Conservation (phyloP, 2,888 invertebrate species). For the Limenitis arthemis region DNA sequence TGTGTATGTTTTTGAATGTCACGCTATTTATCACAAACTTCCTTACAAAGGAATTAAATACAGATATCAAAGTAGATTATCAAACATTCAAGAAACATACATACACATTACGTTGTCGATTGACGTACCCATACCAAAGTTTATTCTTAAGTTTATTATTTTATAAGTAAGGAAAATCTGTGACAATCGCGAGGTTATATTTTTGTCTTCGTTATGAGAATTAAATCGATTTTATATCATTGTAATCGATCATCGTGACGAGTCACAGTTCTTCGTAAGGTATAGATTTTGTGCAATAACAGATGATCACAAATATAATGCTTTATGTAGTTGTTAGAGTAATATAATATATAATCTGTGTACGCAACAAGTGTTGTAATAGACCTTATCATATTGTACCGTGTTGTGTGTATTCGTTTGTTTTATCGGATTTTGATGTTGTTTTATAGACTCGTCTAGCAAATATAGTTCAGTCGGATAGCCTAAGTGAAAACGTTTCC, state of each 20-base stretch:
- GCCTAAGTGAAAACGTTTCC: conserved; percentile 3
- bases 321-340: conserved; percentile 62
- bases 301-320: conserved; percentile 46
- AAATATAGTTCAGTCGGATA: not conserved
- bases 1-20: conserved; percentile 6
- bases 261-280: no score
- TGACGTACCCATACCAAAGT: conserved; percentile 14
- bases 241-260: no score
- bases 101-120: not conserved
- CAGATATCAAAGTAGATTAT: not conserved
- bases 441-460: not conserved
- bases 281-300: conserved; percentile 21
- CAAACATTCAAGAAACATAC: not conserved
- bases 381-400: not conserved
- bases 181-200: not conserved
- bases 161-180: not conserved
- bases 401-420: conserved; percentile 1
- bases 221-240: no score
- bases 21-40: not conserved
- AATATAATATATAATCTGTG: conserved; percentile 34
- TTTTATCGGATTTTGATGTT: not conserved
- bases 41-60: not conserved
- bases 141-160: conserved; percentile 2
- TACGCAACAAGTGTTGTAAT: not conserved
- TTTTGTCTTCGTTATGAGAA: no score